Base-by-base conservation (phyloP, 2,888 invertebrate species). In the Glyphotaelius pellucidus region DNA sequence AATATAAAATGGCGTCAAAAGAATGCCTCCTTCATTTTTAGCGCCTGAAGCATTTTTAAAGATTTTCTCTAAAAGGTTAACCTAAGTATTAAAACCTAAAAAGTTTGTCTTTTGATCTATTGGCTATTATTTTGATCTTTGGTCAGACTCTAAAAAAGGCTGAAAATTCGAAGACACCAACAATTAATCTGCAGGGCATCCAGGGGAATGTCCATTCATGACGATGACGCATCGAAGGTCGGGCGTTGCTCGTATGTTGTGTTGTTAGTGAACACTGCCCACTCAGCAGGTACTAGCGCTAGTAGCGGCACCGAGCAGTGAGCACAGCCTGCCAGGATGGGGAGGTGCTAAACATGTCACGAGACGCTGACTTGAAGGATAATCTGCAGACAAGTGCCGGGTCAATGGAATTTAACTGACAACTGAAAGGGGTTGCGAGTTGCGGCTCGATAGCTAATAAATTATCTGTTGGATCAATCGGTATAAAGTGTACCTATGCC, bases 141-240 rank as follows among this genome's bases (percentile, higher is more conserved):
- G 47, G 14, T 47, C 47, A 47, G 3, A 42, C 2, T 25, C 7
- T n/a, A 25, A 67, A 25, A 7, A 67, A 67, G 2, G 9, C 11
- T 83, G 2, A 83, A 83, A 2, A 25, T 25, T 83, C 35, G 83
- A 35, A 19, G 35, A 83, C 32, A 32, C 31, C 31, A 15, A 5
- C 31, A 67, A 25, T n/a, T 19, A 83, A 35, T 9, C 19, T 25
- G 19, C 25, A 25, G 83, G 25, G 19, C 32, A 35, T 83, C 35
- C 83, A 83, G 35, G 19, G 67, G 83, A 83, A 83, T 81, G 14
- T 81, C 81, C 81, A 81, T 81, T 81, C 31, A 31, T 31, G 81
- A 81, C 31, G 81, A 81, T 81, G 81, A 81, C 81, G 81, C 83
- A 83, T 83, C 19, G 83, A 83, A 83, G 83, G 83, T 38, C 83